Percentiles rank a stretch among this genome's conserved stretches.
phyloP scores from a whole-genome alignment of 2,113 vertebrate species.

The Ophiodon elongatus region DNA sequence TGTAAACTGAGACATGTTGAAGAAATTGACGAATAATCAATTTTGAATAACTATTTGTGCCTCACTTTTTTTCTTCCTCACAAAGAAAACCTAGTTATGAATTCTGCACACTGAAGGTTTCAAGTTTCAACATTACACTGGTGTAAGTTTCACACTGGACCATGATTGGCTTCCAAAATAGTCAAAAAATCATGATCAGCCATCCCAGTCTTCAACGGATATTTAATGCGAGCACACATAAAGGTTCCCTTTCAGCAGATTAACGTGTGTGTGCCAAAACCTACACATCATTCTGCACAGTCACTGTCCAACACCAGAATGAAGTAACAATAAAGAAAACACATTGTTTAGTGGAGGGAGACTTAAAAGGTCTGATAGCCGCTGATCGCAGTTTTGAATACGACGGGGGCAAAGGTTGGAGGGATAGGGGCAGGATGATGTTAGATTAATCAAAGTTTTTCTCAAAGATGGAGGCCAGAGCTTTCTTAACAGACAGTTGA shows the following conservation, averaged over 20 bases:
- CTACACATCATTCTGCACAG: neutral
- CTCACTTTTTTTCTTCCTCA: neutral
- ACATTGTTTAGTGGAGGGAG: neutral
- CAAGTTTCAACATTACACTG: neutral
- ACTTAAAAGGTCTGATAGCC: neutral
- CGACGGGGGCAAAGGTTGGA: neutral
- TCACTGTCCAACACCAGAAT: neutral
- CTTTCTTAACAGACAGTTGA: neutral
- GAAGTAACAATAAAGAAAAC: neutral
- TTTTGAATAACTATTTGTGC: neutral
- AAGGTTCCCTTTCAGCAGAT: too few relatives aligned
- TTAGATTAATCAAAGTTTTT: neutral
- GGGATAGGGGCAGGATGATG: neutral
- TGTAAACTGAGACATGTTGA: neutral
- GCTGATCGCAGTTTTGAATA: too few relatives aligned
- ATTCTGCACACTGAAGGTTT: neutral
- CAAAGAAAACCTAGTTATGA: neutral
- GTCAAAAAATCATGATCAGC: too few relatives aligned
- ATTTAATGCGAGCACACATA: too few relatives aligned
- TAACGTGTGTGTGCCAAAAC: neutral
- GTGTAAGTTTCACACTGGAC: neutral
- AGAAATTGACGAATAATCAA: neutral
- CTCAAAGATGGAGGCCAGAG: neutral
- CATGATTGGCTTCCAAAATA: neutral
- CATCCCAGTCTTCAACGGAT: too few relatives aligned